Evolutionary conservation across 2,113 vertebrate species (phyloP).

Genomic region (Hippocampus guttulatus): DNA sequence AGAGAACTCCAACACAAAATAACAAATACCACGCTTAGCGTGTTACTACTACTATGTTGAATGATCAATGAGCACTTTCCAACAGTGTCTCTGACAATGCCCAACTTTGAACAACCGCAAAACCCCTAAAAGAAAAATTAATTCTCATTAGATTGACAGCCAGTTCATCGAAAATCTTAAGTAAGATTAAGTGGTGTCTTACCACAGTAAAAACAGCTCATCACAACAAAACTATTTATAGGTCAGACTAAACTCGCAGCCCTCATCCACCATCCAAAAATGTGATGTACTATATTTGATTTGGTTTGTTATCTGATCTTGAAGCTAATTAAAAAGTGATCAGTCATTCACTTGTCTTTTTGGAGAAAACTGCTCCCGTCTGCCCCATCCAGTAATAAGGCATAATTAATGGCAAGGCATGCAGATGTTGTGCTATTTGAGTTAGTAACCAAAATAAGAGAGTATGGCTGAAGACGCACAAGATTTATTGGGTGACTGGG

Average conservation of each 20-base stretch:
- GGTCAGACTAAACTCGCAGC: conserved; percentile 26
- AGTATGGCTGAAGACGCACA: neutral
- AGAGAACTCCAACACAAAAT: too few species aligned
- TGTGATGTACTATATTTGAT: conserved; percentile 37
- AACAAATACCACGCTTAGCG: neutral
- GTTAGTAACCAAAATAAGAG: conserved; percentile 17
- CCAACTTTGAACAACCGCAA: neutral
- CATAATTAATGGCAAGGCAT: conserved; percentile 33
- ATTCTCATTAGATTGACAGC: neutral
- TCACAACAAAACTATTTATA: conserved; percentile 2
- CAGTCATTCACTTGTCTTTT: conserved; percentile 1
- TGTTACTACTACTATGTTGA: neutral
- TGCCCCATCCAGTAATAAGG: neutral
- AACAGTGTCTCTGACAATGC: neutral
- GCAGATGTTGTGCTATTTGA: conserved; percentile 33
- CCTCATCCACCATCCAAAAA: conserved; percentile 22
- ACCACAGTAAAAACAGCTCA: neutral
- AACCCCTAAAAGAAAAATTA: neutral
- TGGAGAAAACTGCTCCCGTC: conserved; percentile 2
- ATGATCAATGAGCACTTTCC: neutral
- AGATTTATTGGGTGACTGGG: conserved; percentile 25
- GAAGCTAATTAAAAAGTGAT: conserved; percentile 3
- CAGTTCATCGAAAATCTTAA: neutral
- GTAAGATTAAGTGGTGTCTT: neutral
- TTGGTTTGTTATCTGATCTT: conserved; percentile 28